Evolutionary conservation across 2,113 vertebrate species (phyloP), one percentile per base, ranked within the genome.

Genomic region (Rhinoderma darwinii): DNA sequence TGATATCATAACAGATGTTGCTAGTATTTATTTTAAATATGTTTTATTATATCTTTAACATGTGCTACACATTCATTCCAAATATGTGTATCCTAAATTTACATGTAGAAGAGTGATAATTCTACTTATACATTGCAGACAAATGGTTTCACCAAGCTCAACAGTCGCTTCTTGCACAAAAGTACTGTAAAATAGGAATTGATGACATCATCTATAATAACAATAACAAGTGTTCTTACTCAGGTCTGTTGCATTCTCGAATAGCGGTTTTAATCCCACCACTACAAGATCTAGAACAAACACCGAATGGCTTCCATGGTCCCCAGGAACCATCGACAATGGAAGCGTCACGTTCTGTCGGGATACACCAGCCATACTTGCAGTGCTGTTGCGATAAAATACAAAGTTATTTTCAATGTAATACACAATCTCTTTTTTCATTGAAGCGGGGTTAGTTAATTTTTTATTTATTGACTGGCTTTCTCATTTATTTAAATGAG

Each of bases 241-340:
- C 94, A 1, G 98, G 98, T 92, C 95, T 91, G 96, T 98, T 97
- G 95, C 98, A 99, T 89, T 99, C 98, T 0, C 98, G 95, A 35
- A 95, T 91, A 0, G 97, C 96, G 0, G 95, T 97, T 93, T 97
- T 99, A 92, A 99, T 98, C 86, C 98, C 98, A 0, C 98, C 98
- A 0, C 98, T 96, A 0, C 98, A 99, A 0, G 97, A 97, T 86
- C 98, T 95, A 0, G 98, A 99, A 91, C 98, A 99, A 88, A 94
- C 95, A 89, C 97, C 97, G 0, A 99, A 99, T 27, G 95, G 97
- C 90, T 96, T 99, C 98, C 98, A 99, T 0, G 96, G 94, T 22
- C 98, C 98, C 98, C 98, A 99, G 0, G 97, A 96, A 73, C 98
- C 98, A 0, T 99, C 97, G 20, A 93, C 93, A 66, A 94, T 92